A percentile compares a stretch with the other conserved stretches of the same genome.
Evolutionary conservation across 1,140 invertebrate species (phyloP).

Genomic region (Pseudomyrmex cubaensis): DNA sequence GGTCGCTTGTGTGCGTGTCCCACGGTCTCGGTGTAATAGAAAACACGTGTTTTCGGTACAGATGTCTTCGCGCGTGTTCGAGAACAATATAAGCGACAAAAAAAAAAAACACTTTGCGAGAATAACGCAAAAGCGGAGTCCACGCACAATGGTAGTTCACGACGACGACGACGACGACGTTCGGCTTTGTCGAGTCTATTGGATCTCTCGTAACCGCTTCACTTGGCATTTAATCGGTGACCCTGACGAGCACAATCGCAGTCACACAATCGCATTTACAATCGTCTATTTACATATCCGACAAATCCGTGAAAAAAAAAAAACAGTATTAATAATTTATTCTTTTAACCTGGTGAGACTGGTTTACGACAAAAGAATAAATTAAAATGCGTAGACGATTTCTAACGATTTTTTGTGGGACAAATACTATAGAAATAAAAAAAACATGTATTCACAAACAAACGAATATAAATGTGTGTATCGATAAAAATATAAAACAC

Average conservation of each 20-base stretch:
- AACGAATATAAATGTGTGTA: too few relatives aligned
- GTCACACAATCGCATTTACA: constrained; percentile 16
- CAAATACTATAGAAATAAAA: too few relatives aligned
- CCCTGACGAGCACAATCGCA: constrained; percentile 14
- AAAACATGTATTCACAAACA: too few relatives aligned
- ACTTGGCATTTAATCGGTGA: constrained; percentile 50
- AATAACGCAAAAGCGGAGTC: constrained; percentile 3
- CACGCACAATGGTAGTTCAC: constrained; percentile 8
- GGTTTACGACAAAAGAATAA: constrained; percentile 12
- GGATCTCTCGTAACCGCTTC: constrained; percentile 38
- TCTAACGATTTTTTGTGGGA: too few relatives aligned
- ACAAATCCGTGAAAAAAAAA: constrained; percentile 13
- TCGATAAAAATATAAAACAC: too few relatives aligned
- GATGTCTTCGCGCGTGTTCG: constrained; percentile 11
- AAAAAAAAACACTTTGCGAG: not conserved
- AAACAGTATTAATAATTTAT: constrained; percentile 44
- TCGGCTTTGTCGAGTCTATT: not conserved
- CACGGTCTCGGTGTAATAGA: constrained; percentile 11
- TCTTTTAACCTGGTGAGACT: not conserved
- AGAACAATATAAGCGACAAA: constrained; percentile 22
- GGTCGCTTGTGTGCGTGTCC: not conserved
- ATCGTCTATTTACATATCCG: constrained; percentile 44
- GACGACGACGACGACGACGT: not conserved
- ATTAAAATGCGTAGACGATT: not conserved
- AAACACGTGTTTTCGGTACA: not conserved